phyloP scores from a whole-genome alignment of 2,797 vertebrate species.

The Ambastaia sidthimunki region DNA sequence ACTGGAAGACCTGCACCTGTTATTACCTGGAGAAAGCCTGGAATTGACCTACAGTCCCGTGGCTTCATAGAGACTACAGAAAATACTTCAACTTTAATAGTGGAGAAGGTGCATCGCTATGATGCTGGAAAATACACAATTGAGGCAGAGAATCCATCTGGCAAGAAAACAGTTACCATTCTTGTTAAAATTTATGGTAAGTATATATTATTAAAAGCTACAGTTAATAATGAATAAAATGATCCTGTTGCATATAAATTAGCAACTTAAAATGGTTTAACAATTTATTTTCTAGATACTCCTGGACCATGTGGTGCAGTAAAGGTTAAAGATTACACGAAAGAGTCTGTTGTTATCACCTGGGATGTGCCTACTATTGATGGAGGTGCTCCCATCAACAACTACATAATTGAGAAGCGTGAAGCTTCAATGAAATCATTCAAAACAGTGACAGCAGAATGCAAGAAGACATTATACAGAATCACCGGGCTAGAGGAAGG shows the following conservation, averaged over 20 bases:
- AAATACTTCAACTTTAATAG: constrained; percentile 85
- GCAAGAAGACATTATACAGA: constrained; percentile 93
- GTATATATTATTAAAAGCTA: constrained; percentile 49
- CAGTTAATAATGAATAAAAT: neutral
- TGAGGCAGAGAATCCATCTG: constrained; percentile 98
- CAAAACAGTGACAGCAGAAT: constrained; percentile 96
- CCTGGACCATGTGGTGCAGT: constrained; percentile 93
- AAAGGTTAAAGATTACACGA: constrained; percentile 94
- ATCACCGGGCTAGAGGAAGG: constrained; percentile 91
- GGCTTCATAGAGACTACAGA: constrained; percentile 94
- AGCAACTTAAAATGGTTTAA: neutral
- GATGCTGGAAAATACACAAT: constrained; percentile 96
- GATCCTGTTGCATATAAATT: neutral
- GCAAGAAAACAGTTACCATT: constrained; percentile 92
- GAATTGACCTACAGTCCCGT: constrained; percentile 89
- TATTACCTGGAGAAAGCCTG: constrained; percentile 91
- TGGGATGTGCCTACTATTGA: constrained; percentile 95
- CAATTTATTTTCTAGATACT: constrained; percentile 80
- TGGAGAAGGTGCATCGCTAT: constrained; percentile 95
- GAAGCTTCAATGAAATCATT: constrained; percentile 97
- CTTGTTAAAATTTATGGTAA: constrained; percentile 96
- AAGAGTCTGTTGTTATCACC: constrained; percentile 95
- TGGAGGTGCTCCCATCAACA: constrained; percentile 94
- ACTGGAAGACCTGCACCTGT: constrained; percentile 88
- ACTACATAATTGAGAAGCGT: constrained; percentile 97